These are phyloP conservation scores for Pentalonia nigronervosa DNA, from an alignment of 1,140 invertebrate species.

Conservation along the genomic window DNA sequence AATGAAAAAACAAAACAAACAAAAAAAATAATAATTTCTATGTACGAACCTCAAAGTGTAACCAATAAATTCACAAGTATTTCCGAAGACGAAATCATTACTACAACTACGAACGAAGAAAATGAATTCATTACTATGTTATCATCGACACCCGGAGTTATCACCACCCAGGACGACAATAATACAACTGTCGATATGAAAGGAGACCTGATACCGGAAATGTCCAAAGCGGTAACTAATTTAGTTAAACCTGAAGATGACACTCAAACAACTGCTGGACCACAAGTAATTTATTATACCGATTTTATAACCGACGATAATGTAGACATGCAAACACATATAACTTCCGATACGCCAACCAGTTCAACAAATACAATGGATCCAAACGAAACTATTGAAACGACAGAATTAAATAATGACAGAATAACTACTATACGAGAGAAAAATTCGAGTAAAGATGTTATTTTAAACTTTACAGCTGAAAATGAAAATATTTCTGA, in stretches of 20 bases:
- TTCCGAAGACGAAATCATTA: neutral
- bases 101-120: neutral
- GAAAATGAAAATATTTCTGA: neutral
- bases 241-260: neutral
- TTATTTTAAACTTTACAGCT: neutral
- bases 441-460: neutral
- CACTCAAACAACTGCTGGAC: neutral
- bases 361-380: neutral
- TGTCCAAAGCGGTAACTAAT: constrained; percentile 15
- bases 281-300: neutral
- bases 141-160: neutral
- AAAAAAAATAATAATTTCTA: neutral
- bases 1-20: constrained; percentile 3
- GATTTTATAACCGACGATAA: neutral
- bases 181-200: neutral
- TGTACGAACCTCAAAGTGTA: neutral
- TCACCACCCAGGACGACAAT: neutral
- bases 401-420: neutral
- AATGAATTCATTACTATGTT: neutral
- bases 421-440: neutral
- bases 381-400: neutral
- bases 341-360: neutral
- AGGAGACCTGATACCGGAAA: constrained; percentile 25
- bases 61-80: neutral
- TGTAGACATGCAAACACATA: neutral